These are phyloP conservation scores for Biston betularia DNA, from an alignment of 2,888 invertebrate genomes.

Conservation along the genomic window DNA sequence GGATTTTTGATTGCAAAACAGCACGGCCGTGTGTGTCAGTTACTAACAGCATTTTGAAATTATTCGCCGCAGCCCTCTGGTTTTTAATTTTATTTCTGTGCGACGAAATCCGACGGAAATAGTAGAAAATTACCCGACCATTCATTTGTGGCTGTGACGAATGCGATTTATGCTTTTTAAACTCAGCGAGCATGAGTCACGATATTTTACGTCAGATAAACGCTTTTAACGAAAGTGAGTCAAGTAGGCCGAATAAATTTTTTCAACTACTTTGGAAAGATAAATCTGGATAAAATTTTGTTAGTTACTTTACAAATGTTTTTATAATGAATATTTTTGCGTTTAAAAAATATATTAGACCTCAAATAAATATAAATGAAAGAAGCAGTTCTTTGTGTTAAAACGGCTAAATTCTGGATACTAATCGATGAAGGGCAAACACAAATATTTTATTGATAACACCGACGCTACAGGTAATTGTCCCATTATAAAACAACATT, in stretches of 20 bases:
- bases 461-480: no score
- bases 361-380: no score
- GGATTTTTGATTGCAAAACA: neutral
- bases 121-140: constrained; percentile 48
- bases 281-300: neutral
- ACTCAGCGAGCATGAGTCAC: constrained; percentile 21
- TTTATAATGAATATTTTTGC: no score
- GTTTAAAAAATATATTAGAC: no score
- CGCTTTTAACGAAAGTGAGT: constrained; percentile 8
- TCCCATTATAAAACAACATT: no score
- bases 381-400: no score
- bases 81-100: constrained; percentile 60
- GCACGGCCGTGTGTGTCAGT: constrained; percentile 15
- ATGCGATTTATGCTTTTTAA: constrained; percentile 38
- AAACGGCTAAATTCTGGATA: no score
- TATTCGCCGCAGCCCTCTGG: constrained; percentile 53
- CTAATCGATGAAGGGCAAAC: no score
- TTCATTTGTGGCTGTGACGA: constrained; percentile 41
- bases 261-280: neutral
- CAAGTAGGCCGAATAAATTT: constrained; percentile 2
- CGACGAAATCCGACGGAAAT: constrained; percentile 50
- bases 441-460: no score
- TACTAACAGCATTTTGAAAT: constrained; percentile 58
- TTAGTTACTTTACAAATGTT: no score
- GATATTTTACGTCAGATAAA: constrained; percentile 6